phyloP scores from a whole-genome alignment of 2,797 vertebrate genomes.

The Taenioides sp. region DNA sequence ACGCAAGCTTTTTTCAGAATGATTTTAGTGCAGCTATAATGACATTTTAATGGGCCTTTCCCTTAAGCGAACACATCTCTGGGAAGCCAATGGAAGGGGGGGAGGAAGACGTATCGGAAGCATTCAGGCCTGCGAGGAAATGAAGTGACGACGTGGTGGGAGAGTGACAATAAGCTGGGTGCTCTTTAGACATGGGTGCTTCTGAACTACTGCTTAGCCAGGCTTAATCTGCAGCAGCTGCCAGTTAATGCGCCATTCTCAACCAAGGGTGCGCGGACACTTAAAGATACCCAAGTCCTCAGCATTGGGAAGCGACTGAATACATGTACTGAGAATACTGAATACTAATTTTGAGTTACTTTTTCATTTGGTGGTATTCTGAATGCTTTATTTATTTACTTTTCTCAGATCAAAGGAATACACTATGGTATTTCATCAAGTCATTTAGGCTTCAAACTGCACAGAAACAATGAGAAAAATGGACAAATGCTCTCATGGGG shows the following conservation, averaged over 20 bases:
- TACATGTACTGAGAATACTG: too few relatives aligned
- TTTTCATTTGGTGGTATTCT: too few relatives aligned
- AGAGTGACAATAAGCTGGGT: conserved; percentile 62
- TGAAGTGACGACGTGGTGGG: conserved; percentile 45
- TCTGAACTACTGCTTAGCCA: conserved; percentile 57
- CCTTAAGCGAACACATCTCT: conserved; percentile 71
- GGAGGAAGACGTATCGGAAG: conserved; percentile 47
- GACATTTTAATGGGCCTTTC: conserved; percentile 77
- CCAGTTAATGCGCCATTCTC: conserved; percentile 39
- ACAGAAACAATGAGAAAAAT: too few relatives aligned
- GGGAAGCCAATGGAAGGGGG: conserved; percentile 39
- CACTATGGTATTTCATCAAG: too few relatives aligned
- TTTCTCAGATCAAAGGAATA: too few relatives aligned
- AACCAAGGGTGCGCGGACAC: background rate
- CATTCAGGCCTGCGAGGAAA: conserved; percentile 64
- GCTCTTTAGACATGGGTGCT: conserved; percentile 61
- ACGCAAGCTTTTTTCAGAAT: conserved; percentile 65
- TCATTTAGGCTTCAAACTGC: too few relatives aligned
- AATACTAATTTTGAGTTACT: too few relatives aligned
- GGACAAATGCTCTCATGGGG: too few relatives aligned
- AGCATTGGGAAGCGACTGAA: too few relatives aligned
- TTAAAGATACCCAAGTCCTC: background rate
- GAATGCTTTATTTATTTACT: too few relatives aligned
- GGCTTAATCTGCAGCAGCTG: conserved; percentile 58
- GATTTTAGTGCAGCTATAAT: conserved; percentile 71